Evolutionary conservation across 2,797 vertebrate species (phyloP), one percentile per base, ranked within the genome.

Genomic region (Psittacula echo): DNA sequence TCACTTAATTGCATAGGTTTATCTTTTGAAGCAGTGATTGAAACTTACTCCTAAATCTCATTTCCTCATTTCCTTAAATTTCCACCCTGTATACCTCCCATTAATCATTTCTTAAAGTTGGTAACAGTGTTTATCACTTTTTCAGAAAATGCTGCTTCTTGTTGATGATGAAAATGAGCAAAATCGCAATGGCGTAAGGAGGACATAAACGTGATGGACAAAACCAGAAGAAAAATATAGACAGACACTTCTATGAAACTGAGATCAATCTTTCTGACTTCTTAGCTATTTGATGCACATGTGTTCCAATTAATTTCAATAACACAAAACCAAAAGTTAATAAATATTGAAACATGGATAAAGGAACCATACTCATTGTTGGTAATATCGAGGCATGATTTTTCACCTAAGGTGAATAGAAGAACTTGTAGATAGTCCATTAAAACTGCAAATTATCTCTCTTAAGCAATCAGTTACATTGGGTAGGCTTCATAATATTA

Each of bases 271-370:
- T 30, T 88, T 96, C 56, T 23, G 44, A 67, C 56, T 90, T 53
- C 76, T 90, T 85, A 92, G 94, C 51, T 79, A 42, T 90, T 94
- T 94, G 90, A 89, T 74, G 91, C 34, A 30, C 62, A 87, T 92
- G 96, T 97, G 83, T 90, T 94, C 42, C 74, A 94, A 96, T 95
- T 96, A 26, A 93, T 93, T 97, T 95, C 42, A 91, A 78, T 94
- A 93, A 95, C 14, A 17, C 34, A 77, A 76, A 93, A 94, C 5
- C 54, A 85, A 78, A 94, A 62, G 60, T 71, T 91, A 87, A 89
- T 91, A 11, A 91, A 48, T 53, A 30, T 68, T 93, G 50, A 92
- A 91, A 87, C n/a, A 85, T 5, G 4, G 56, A 82, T 80, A 78
- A 79, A 66, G 42, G 54, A 77, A 68, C 23, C 44, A 64, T 81